Percentiles rank a stretch among this genome's conserved stretches.
phyloP scores from a whole-genome alignment of 2,113 vertebrate genomes.

The Gopherus flavomarginatus region DNA sequence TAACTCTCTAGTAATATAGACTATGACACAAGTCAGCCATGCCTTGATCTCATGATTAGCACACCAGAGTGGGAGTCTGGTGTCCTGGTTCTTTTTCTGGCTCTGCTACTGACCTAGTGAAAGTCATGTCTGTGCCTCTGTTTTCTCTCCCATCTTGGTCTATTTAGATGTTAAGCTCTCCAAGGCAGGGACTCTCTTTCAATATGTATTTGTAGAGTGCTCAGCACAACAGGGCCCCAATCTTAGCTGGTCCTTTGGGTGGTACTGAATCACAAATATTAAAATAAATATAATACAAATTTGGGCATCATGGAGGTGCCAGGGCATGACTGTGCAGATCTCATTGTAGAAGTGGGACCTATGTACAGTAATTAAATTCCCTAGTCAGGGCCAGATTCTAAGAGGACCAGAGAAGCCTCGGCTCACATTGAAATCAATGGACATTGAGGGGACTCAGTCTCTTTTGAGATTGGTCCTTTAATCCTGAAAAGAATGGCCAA shows the following conservation, averaged over 20 bases:
- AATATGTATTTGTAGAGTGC: neutral
- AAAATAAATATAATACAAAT: slow-evolving; percentile 45
- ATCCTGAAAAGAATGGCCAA: neutral
- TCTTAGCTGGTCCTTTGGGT: neutral
- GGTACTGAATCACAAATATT: slow-evolving; percentile 15
- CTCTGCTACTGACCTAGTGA: neutral
- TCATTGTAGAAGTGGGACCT: slow-evolving; percentile 23
- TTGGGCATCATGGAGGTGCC: neutral
- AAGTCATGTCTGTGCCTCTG: neutral
- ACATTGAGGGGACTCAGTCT: neutral
- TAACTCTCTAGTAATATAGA: neutral
- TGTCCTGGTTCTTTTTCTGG: neutral
- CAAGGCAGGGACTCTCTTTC: neutral
- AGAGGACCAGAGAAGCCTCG: neutral
- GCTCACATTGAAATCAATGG: neutral
- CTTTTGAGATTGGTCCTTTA: neutral
- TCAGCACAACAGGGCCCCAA: neutral
- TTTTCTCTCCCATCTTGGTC: neutral
- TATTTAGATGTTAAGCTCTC: neutral
- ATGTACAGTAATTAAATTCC: neutral
- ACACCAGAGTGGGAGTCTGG: neutral
- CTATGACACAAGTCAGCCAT: neutral
- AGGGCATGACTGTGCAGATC: neutral
- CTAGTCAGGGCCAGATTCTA: neutral
- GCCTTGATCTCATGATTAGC: neutral